phyloP scores from a whole-genome alignment of 1,140 invertebrate genomes.

The Thaumetopoea pityocampa region DNA sequence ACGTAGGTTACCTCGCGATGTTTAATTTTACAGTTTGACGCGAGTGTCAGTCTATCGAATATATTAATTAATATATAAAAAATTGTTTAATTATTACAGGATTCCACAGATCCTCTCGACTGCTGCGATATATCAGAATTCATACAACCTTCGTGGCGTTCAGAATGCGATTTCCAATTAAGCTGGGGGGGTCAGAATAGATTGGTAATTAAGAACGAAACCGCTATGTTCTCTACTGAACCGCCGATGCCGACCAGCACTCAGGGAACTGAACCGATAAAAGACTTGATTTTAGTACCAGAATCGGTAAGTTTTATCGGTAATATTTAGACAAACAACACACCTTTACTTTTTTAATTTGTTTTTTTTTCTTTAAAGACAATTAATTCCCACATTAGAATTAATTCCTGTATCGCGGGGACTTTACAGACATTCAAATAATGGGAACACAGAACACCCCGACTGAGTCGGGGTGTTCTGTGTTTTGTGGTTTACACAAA shows the following conservation, averaged over 20 bases:
- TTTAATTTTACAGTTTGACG: too few relatives aligned
- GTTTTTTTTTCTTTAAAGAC: too few relatives aligned
- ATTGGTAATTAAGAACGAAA: conserved; percentile 27
- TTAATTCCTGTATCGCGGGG: too few relatives aligned
- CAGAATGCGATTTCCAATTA: conserved; percentile 43
- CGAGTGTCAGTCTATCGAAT: too few relatives aligned
- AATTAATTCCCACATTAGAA: too few relatives aligned
- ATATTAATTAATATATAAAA: not conserved
- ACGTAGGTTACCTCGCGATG: too few relatives aligned
- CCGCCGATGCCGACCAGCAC: conserved; percentile 20
- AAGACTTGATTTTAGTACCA: conserved; percentile 43
- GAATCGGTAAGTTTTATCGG: conserved; percentile 34
- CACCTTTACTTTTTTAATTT: too few relatives aligned
- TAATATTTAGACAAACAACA: too few relatives aligned
- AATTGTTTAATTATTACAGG: not conserved
- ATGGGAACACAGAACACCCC: too few relatives aligned
- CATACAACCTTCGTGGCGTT: conserved; percentile 35
- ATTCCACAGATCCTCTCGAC: conserved; percentile 31
- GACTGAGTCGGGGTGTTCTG: too few relatives aligned
- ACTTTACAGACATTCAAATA: too few relatives aligned
- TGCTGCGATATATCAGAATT: conserved; percentile 53
- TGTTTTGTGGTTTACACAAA: too few relatives aligned
- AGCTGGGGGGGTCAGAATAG: conserved; percentile 35
- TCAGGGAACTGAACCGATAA: conserved; percentile 4
- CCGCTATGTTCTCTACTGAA: conserved; percentile 8